Evolutionary conservation across 2,797 vertebrate species (phyloP), one percentile per base, ranked within the genome.

Genomic region (Hephaestus fuliginosus): DNA sequence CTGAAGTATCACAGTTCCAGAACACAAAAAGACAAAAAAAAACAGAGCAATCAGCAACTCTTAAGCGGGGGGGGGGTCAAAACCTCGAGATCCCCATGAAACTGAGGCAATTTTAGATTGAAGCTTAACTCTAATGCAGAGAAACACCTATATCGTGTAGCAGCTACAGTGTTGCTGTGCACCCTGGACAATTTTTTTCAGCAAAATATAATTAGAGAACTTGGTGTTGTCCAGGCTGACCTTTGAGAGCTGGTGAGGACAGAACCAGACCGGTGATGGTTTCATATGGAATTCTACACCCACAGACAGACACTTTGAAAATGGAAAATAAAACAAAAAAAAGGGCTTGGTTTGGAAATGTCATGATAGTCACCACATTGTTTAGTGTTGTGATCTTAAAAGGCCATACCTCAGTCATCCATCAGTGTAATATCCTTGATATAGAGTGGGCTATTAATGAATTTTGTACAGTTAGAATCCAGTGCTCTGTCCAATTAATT

Each of bases 241-340:
- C 91, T 92, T 92, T 91, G 75, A 89, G 74, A 83, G 78, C 72
- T 80, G 73, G 82, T 82, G 74, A 86, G 84, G 75, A 92, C 84
- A 80, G 58, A 83, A 64, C 33, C 62, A 62, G 63, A 68, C 49
- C 65, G 57, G 66, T 36, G 65, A 84, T 81, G 71, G 65, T 87
- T 90, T 90, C 76, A 83, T 90, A 87, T 61, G 74, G 66, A 79
- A 76, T 3, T 30, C 46, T 43, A 13, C 46, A 64, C 12, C 55
- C 53, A 33, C 46, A 84, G 25, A 67, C 55, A 63, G 46, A 78
- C 71, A 41, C 75, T 83, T 74, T 78, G 66, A 72, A 69, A 86
- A 78, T 62, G 28, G 25, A 25, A 25, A 25, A 25, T 25, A 25
- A 25, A 25, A 25, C 25, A 25, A 25, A 25, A 53, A 73, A 64